Conservation (phyloP, 1,140 invertebrate genomes). For the Solenopsis fugax region DNA sequence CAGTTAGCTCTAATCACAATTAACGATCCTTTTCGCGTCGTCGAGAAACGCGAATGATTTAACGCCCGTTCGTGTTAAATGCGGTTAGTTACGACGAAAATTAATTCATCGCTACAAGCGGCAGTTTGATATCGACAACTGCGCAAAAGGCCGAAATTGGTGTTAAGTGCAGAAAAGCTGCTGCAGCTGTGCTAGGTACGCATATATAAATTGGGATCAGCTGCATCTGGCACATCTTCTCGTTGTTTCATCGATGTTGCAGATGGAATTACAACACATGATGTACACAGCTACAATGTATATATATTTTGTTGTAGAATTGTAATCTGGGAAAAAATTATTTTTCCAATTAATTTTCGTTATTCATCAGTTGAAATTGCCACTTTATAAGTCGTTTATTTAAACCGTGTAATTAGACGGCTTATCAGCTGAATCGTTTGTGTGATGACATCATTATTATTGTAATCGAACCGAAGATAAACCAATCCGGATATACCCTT, state of each 20-base stretch:
- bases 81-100: slow-evolving; percentile 14
- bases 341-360: neutral
- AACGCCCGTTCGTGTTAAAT: neutral
- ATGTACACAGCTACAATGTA: neutral
- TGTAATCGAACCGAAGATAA: neutral
- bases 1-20: neutral
- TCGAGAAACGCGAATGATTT: neutral
- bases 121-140: slow-evolving; percentile 37
- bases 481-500: neutral
- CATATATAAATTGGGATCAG: neutral
- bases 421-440: neutral
- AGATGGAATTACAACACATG: neutral
- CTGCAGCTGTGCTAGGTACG: neutral
- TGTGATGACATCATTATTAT: neutral
- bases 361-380: neutral
- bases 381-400: neutral
- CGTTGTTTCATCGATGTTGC: neutral
- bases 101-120: neutral
- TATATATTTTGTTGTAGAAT: neutral
- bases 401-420: neutral
- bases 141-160: slow-evolving; percentile 33
- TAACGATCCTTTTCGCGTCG: neutral
- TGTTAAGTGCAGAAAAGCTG: slow-evolving; percentile 30
- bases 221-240: neutral
- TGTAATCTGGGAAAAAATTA: neutral